Base-by-base conservation (phyloP, 2,888 invertebrate species). In the Leucoma salicis region DNA sequence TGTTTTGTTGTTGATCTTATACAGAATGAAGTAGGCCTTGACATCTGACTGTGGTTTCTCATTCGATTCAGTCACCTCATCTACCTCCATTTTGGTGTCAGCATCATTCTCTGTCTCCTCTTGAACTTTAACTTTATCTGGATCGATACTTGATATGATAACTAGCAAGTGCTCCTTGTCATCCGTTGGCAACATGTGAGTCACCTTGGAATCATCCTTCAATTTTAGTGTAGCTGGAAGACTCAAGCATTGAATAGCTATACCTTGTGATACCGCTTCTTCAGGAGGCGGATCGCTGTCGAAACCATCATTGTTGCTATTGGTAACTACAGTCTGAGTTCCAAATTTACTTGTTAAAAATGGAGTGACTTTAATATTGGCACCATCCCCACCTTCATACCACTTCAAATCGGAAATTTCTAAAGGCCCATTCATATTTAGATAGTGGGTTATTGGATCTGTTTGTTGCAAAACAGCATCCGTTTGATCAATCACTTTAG, bases 141-240 rank as follows among this genome's bases (percentile, higher is more conserved):
- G 80, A 12, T 82, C 78, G 12, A 89, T 74, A 45, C 72, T 76
- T 1, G 87, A 87, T 36, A 93, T 73, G 2, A 92, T 90, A 0
- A 94, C 92, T 32, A 95, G 75, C 39, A 95, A 66, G 70, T 94
- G 93, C 47, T 91, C 91, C 49, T 93, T 93, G 67, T 94, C 94
- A 49, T 92, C 91, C 0, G 94, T 94, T 0, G 95, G 93, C 43
- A 94, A 67, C 31, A 95, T 90, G 59, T 93, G 92, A 0, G 91
- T 91, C 11, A 94, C 88, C 61, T 82, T 89, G 32, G 92, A 77
- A 59, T 91, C 87, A 29, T 87, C 85, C 39, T 77, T 76, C 13
- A 89, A 72, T 47, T 85, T 87, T 46, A 91, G 75, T 39, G 78
- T 81, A 3, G 83, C 57, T 10, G 92, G 92, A 52, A 93, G 78